A percentile compares a stretch with the other conserved stretches of the same genome.
Evolutionary conservation across 2,888 invertebrate species (phyloP).

Genomic region (Lasioglossum figueresi): DNA sequence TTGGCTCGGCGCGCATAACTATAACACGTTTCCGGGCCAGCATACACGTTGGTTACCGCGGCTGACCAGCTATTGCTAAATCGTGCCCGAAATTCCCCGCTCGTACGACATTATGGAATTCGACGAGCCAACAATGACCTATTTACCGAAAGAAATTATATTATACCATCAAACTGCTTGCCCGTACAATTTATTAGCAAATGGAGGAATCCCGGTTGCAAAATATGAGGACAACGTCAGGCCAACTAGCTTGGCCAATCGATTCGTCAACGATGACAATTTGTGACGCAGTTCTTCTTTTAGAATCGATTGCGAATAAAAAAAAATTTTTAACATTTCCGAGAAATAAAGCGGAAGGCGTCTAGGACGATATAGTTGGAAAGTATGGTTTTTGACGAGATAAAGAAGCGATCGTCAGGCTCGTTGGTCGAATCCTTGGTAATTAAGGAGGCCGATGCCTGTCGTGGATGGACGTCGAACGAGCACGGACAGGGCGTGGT

Average conservation of each 20-base stretch:
- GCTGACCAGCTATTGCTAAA: slow-evolving; percentile 65
- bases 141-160: slow-evolving; percentile 44
- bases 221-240: not conserved
- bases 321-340: no score
- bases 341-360: no score
- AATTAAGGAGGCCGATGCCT: slow-evolving; percentile 78
- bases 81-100: slow-evolving; percentile 62
- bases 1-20: slow-evolving; percentile 44
- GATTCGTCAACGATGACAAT: not conserved
- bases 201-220: not conserved
- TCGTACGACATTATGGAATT: slow-evolving; percentile 53
- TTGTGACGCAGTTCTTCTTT: no score
- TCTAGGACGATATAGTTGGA: not conserved
- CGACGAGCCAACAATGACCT: slow-evolving; percentile 41
- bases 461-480: slow-evolving; percentile 72
- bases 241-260: not conserved
- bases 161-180: not conserved
- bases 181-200: not conserved
- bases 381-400: not conserved
- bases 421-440: slow-evolving; percentile 72
- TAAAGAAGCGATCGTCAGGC: slow-evolving; percentile 62
- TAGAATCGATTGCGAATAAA: no score
- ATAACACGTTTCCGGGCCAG: slow-evolving; percentile 39
- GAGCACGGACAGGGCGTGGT: slow-evolving; percentile 77
- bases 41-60: slow-evolving; percentile 42